These are phyloP conservation scores for Azemiops feae DNA, from an alignment of 2,113 vertebrate species.

Conservation along the genomic window DNA sequence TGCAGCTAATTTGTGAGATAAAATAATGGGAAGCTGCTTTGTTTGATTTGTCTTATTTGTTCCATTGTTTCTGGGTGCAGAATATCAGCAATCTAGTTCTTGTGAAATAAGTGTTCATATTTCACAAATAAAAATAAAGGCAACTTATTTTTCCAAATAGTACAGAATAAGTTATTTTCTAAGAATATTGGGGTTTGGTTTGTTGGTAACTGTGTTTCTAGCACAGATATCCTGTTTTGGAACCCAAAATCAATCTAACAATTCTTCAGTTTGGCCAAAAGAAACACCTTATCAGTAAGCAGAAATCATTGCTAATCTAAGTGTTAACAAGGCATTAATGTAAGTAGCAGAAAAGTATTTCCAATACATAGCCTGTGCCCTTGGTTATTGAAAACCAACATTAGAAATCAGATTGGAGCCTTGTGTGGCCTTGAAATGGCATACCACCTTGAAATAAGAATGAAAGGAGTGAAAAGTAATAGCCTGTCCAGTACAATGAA, in stretches of 20 bases:
- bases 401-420: slow-evolving; percentile 55
- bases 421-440: slow-evolving; percentile 43
- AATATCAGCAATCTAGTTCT: neutral
- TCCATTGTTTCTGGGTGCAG: neutral
- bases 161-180: slow-evolving; percentile 55
- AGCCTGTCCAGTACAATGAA: slow-evolving; percentile 61
- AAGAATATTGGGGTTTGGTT: slow-evolving; percentile 46
- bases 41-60: slow-evolving; percentile 1
- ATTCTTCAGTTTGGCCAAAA: slow-evolving; percentile 40
- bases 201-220: slow-evolving; percentile 44
- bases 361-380: slow-evolving; percentile 17
- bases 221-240: slow-evolving; percentile 39
- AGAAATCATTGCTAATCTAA: slow-evolving; percentile 28
- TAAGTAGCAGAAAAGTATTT: slow-evolving; percentile 46
- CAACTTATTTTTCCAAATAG: slow-evolving; percentile 48
- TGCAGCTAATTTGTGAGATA: slow-evolving; percentile 15
- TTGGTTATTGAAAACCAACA: slow-evolving; percentile 55
- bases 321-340: slow-evolving; percentile 39
- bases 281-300: slow-evolving; percentile 25
- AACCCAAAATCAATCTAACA: slow-evolving; percentile 41
- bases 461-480: slow-evolving; percentile 41
- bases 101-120: slow-evolving; percentile 26
- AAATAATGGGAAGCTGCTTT: neutral
- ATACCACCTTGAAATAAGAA: slow-evolving; percentile 25
- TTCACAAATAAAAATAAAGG: slow-evolving; percentile 39